Evolutionary conservation across 2,797 vertebrate genomes (phyloP).

Genomic region (Ptychobarbus kaznakovi): DNA sequence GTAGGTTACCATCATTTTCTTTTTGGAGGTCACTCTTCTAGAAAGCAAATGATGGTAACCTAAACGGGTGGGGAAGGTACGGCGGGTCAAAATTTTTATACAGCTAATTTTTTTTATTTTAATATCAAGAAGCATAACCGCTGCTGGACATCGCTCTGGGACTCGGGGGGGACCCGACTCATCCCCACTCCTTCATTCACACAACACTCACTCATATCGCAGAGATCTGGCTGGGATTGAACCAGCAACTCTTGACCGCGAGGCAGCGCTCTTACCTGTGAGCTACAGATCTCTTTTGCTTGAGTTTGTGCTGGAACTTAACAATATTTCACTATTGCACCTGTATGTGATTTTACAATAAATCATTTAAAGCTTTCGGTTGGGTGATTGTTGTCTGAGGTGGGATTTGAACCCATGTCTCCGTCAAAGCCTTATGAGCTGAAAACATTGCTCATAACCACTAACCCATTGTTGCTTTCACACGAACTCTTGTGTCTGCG

Average conservation of each 20-base stretch:
- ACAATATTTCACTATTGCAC: not conserved
- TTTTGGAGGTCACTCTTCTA: not conserved
- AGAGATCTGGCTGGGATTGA: not conserved
- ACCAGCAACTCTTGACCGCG: not conserved
- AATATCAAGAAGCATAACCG: not conserved
- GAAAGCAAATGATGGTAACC: not conserved
- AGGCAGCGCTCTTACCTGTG: not conserved
- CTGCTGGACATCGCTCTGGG: not conserved
- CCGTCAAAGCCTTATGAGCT: not conserved
- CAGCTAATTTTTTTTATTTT: not conserved
- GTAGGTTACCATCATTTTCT: not conserved
- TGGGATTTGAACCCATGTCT: not conserved
- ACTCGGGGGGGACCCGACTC: not conserved
- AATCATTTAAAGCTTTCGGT: not conserved
- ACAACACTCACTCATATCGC: not conserved
- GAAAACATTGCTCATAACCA: not conserved
- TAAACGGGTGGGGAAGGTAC: not conserved
- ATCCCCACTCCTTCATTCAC: not conserved
- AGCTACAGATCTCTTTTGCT: not conserved
- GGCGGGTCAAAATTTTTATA: not conserved
- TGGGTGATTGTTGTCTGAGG: not conserved
- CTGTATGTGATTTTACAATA: not conserved
- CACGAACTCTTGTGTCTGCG: too few species aligned
- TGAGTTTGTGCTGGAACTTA: not conserved
- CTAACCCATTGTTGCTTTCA: not conserved